Evolutionary conservation across 2,888 invertebrate genomes (phyloP), one percentile per base, ranked within the genome.

Genomic region (Lepeophtheirus nordmannii): DNA sequence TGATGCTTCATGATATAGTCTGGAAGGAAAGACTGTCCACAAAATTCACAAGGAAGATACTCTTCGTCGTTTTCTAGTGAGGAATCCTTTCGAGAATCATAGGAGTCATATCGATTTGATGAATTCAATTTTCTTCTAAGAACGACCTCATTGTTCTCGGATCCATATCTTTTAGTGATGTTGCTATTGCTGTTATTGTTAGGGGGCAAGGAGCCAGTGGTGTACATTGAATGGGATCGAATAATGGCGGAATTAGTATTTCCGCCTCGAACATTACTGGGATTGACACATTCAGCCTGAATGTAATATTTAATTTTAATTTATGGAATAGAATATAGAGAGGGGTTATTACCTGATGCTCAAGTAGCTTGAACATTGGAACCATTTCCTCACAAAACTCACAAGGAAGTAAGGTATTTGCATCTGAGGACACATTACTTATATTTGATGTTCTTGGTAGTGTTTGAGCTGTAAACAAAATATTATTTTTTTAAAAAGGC

Each of bases 11-110:
- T 64, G 53, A 64, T 17, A 57, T 20, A 40, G 5, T 64, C 70
- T 62, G 69, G 68, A 9, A 70, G 67, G 67, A 69, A 69, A 22
- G 70, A 68, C 38, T 64, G 67, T 56, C 68, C 69, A 64, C 71
- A 71, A 58, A 71, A 71, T 68, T 71, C 71, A 66, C 71, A 71
- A 12, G 71, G 71, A n/a, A 64, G 20, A 14, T 46, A 41, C 3
- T 17, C 20, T 20, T 37, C 37, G n/a, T 61, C 37, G 37, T 61
- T 30, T 9, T 61, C 37, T 2, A 30, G 3, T n/a, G 60, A 67
- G 40, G 65, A 69, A 57, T 20, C 57, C 46, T 41, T 20, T 9
- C 12, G 30, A n/a, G 17, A 38, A 58, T 22, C 14, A 58, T 17
- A 20, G 58, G 37, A 37, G 61, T n/a, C 61, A 30, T 30, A 30